Evolutionary conservation across 2,888 invertebrate genomes (phyloP).

Genomic region (Drosophila birchii): DNA sequence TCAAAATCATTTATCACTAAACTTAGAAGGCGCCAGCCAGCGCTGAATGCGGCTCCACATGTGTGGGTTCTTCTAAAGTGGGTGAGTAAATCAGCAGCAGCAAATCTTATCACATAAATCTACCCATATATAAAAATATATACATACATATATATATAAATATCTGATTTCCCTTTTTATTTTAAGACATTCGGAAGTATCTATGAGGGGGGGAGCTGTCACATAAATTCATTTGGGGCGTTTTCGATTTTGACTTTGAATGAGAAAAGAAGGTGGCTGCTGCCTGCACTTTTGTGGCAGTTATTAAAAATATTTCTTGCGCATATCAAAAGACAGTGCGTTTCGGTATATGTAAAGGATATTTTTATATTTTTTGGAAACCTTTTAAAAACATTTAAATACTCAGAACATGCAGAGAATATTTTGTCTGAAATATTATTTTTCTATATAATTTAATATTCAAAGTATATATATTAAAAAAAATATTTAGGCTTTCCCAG

Average conservation of each 20-base stretch:
- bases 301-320: slow-evolving; percentile 41
- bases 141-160: slow-evolving; percentile 7
- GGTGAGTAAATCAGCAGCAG: slow-evolving; percentile 72
- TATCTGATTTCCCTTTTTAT: slow-evolving; percentile 21
- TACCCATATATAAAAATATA: slow-evolving; percentile 5
- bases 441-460: background rate
- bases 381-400: background rate
- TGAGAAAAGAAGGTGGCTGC: slow-evolving; percentile 38
- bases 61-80: slow-evolving; percentile 78
- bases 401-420: background rate
- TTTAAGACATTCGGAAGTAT: slow-evolving; percentile 19
- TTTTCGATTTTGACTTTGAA: slow-evolving; percentile 63
- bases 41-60: slow-evolving; percentile 73
- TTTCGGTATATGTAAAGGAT: background rate
- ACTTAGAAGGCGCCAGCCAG: slow-evolving; percentile 52
- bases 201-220: slow-evolving; percentile 6
- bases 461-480: background rate
- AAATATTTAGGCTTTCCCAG: background rate
- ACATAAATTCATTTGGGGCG: slow-evolving; percentile 67
- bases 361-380: background rate
- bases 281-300: slow-evolving; percentile 36
- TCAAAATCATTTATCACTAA: slow-evolving; percentile 27
- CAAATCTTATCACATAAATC: slow-evolving; percentile 38
- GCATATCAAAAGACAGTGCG: background rate
- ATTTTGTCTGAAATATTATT: background rate